These are phyloP conservation scores for Bombus fervidus DNA, from an alignment of 1,140 invertebrate species.

Conservation along the genomic window DNA sequence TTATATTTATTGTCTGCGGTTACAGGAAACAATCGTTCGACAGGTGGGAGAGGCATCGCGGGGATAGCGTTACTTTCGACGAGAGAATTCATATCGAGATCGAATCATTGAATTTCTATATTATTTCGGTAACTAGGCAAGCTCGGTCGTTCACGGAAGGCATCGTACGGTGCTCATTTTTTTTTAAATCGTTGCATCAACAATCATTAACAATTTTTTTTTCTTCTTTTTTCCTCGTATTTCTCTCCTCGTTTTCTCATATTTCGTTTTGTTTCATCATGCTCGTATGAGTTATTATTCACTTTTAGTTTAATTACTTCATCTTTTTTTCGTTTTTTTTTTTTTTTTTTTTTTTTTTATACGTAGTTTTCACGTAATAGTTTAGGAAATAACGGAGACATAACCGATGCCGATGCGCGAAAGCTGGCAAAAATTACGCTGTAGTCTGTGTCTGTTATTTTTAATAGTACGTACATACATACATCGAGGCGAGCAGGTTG, in stretches of 20 bases:
- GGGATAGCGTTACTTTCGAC: conserved; percentile 59
- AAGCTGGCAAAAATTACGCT: conserved; percentile 59
- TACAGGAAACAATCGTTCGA: neutral
- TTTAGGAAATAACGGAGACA: conserved; percentile 63
- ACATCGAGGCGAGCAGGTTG: conserved; percentile 66
- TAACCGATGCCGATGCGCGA: conserved; percentile 61
- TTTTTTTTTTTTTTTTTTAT: neutral
- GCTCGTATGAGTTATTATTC: conserved; percentile 1
- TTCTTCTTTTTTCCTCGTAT: conserved; percentile 17
- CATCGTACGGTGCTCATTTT: conserved; percentile 80
- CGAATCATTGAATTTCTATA: conserved; percentile 59
- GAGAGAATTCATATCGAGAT: conserved; percentile 55
- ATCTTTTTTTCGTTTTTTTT: neutral
- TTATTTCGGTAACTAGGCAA: conserved; percentile 79
- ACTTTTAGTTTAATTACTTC: conserved; percentile 42
- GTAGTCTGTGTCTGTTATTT: conserved; percentile 42
- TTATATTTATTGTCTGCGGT: conserved; percentile 8
- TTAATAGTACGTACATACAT: conserved; percentile 63
- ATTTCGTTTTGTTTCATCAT: conserved; percentile 40
- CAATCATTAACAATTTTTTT: conserved; percentile 77
- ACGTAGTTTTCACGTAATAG: conserved; percentile 56
- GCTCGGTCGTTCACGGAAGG: conserved; percentile 83
- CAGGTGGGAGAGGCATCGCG: conserved; percentile 41
- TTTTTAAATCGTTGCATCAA: conserved; percentile 74
- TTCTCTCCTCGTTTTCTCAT: conserved; percentile 42